These are phyloP conservation scores for Pholis gunnellus DNA, from an alignment of 2,113 vertebrate genomes.

Conservation along the genomic window DNA sequence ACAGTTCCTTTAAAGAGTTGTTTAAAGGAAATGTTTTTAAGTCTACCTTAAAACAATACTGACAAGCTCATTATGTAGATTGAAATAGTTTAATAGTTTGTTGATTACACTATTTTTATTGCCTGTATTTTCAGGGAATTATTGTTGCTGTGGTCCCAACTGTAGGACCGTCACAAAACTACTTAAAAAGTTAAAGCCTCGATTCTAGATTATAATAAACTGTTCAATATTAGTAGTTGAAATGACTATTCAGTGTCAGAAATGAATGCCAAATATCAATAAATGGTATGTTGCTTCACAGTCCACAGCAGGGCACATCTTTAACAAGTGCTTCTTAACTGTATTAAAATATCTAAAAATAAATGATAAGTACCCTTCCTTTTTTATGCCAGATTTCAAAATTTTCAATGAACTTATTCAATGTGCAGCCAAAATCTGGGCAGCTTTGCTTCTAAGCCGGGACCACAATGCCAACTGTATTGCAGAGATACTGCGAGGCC, in stretches of 20 bases:
- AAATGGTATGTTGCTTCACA: background rate
- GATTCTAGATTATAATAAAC: background rate
- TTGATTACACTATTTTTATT: background rate
- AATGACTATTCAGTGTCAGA: background rate
- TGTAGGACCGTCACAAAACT: background rate
- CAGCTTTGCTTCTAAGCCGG: conserved; percentile 27
- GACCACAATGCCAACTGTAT: conserved; percentile 36
- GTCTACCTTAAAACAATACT: background rate
- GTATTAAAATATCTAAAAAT: background rate
- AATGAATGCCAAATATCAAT: background rate
- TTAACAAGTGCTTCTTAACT: conserved; percentile 5
- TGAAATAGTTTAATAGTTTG: background rate
- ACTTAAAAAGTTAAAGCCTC: background rate
- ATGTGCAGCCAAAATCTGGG: conserved; percentile 13
- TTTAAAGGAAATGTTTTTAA: background rate
- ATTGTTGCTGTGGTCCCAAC: background rate
- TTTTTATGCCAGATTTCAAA: conserved; percentile 21
- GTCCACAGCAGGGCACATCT: background rate
- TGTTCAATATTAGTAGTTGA: background rate
- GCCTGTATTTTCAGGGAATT: too few species aligned
- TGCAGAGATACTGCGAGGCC: conserved; percentile 55
- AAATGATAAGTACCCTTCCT: background rate
- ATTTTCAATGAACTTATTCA: conserved; percentile 22
- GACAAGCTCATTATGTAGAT: background rate
- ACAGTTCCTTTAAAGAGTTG: background rate